Base-by-base conservation (phyloP, 2,888 invertebrate genomes). In the Apantesis nais region DNA sequence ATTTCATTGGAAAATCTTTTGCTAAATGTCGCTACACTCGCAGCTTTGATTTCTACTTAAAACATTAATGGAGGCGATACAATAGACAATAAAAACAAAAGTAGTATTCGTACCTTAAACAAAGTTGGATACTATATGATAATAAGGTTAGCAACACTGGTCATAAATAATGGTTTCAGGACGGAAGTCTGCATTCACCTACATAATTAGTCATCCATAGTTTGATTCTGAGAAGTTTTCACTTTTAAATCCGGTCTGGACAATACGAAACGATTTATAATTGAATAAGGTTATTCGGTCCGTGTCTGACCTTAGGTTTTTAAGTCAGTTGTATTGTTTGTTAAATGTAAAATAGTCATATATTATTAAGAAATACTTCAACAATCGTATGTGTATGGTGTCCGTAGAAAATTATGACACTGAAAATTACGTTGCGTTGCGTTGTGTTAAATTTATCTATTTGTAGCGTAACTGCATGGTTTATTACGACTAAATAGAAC, bases 221-320 rank as follows among this genome's bases (percentile, higher is more conserved):
- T 52, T 58, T 66, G 68, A 71, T 74, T 70, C 72, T 74, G 72
- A 74, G 67, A 74, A 74, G 70, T 75, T 78, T 82, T 83, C 83
- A 78, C 81, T 84, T 79, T 82, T 78, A 61, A 77, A 74, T 77
- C 83, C 81, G 83, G 82, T 81, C 74, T 70, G 67, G 63, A 68
- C 70, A 52, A 65, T 37, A 14, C 34, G 14, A 48, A 14, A 65
- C 2, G 31, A 14, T 55, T 55, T 25, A 25, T 55, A 14, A 25
- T 55, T 14, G 55, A 55, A 55, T 55, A 55, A 55, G 14, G 25
- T 55, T 55, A 55, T 55, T 25, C 25, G 55, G 14, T 55, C 55
- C 55, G 25, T 55, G 25, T 55, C 25, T 25, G 55, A 55, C 55
- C 48, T 52, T n/a, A 25, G 55, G 25, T 12, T 25, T 55, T 25